phyloP scores from a whole-genome alignment of 2,113 vertebrate genomes.

The Platanista minor region DNA sequence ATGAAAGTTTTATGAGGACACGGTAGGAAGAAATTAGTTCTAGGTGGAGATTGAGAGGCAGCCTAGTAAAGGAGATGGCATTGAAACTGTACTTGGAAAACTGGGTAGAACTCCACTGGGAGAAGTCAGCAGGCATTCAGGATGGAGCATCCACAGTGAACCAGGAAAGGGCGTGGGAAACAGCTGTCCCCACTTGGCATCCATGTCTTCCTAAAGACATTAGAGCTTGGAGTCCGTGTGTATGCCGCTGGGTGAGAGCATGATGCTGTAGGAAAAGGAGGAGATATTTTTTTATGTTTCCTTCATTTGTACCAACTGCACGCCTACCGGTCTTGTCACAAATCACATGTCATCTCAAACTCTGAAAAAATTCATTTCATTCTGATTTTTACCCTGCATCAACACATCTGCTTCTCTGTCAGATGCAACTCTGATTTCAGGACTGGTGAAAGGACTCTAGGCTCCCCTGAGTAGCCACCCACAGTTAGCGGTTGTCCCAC shows the following conservation, averaged over 20 bases:
- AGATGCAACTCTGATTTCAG: not conserved
- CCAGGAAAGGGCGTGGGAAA: rapidly evolving
- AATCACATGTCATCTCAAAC: not conserved
- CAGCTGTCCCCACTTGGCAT: not conserved
- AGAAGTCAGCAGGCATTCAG: not conserved
- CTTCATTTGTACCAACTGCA: not conserved
- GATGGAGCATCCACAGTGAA: not conserved
- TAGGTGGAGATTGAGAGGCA: not conserved
- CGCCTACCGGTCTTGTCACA: not conserved
- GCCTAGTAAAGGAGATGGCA: not conserved
- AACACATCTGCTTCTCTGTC: not conserved
- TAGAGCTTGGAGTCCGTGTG: not conserved
- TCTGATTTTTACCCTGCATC: not conserved
- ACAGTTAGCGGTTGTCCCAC: not conserved
- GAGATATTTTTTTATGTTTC: not conserved
- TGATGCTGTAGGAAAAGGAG: not conserved
- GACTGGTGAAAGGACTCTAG: not conserved
- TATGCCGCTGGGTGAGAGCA: not conserved
- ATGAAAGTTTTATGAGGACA: not conserved
- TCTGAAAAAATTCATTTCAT: not conserved
- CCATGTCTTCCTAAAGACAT: not conserved
- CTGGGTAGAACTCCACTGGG: not conserved
- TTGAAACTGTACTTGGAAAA: not conserved
- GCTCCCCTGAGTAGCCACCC: constrained; percentile 21
- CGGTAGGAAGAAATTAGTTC: not conserved